Evolutionary conservation across 2,888 invertebrate species (phyloP).

Genomic region (Camptogramma bilineatum): DNA sequence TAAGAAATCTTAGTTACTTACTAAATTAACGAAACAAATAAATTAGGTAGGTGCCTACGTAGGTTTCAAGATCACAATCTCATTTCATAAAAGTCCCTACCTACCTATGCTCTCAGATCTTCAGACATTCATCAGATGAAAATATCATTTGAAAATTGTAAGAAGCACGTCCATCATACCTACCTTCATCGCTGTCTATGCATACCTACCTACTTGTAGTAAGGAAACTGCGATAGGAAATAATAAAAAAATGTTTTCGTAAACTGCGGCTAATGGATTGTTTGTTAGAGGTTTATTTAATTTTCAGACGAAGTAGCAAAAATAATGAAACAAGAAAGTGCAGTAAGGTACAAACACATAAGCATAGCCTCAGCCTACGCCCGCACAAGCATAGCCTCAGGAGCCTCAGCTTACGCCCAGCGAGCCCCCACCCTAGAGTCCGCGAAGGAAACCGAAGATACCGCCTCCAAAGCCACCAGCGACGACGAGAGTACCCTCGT

Average conservation of each 20-base stretch:
- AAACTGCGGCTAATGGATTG: too few relatives aligned
- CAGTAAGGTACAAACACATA: slow-evolving; percentile 13
- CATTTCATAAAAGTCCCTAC: too few relatives aligned
- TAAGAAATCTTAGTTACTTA: slow-evolving; percentile 30
- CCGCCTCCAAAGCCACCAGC: slow-evolving; percentile 6
- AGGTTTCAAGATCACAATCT: too few relatives aligned
- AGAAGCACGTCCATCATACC: too few relatives aligned
- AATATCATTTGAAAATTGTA: too few relatives aligned
- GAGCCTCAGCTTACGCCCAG: slow-evolving; percentile 4
- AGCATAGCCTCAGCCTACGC: slow-evolving; percentile 3
- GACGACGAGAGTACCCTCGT: slow-evolving; percentile 36
- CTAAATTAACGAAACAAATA: too few relatives aligned
- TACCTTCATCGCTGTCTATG: too few relatives aligned
- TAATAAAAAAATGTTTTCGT: too few relatives aligned
- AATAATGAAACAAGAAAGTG: slow-evolving; percentile 6
- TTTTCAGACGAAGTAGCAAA: slow-evolving; percentile 22
- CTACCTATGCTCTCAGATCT: too few relatives aligned
- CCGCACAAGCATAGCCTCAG: slow-evolving; percentile 9
- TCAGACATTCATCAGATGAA: too few relatives aligned
- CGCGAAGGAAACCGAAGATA: slow-evolving; percentile 14
- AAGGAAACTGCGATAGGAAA: too few relatives aligned
- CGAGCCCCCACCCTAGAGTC: slow-evolving; percentile 3
- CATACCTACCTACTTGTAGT: too few relatives aligned
- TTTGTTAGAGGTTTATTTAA: background rate
- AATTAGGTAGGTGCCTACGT: background rate